Evolutionary conservation across 2,113 vertebrate species (phyloP).

Genomic region (Apteryx mantelli): DNA sequence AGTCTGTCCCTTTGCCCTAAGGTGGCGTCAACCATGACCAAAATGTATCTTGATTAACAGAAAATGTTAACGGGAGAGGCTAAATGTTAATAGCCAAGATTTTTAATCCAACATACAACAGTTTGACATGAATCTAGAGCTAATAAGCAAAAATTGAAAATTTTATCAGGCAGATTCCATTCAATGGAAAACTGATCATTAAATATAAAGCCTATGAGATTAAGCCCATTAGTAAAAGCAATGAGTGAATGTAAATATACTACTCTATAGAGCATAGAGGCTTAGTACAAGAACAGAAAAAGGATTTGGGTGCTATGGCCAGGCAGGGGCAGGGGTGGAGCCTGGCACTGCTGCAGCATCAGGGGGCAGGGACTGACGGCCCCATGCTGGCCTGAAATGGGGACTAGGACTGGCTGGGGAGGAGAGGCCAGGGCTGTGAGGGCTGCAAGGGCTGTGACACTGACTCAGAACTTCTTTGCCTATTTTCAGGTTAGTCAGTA

Average conservation of each 20-base stretch:
- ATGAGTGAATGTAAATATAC: not conserved
- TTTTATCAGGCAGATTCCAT: not conserved
- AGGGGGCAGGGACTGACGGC: not conserved
- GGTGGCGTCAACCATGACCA: not conserved
- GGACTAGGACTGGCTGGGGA: not conserved
- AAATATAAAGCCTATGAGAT: not conserved
- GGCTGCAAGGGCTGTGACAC: too few relatives aligned
- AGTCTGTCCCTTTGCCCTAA: not conserved
- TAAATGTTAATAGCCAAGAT: not conserved
- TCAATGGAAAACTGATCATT: not conserved
- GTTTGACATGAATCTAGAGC: not conserved
- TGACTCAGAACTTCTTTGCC: not conserved
- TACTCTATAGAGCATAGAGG: not conserved
- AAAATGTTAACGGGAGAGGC: not conserved
- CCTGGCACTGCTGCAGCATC: accelerated
- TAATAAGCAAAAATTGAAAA: not conserved
- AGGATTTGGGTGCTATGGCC: accelerated
- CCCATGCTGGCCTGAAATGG: accelerated
- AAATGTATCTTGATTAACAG: conserved; percentile 24
- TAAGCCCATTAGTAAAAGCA: not conserved
- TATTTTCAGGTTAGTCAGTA: not conserved
- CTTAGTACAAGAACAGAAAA: not conserved
- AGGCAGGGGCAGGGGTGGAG: not conserved
- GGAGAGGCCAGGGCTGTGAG: too few relatives aligned
- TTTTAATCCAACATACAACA: not conserved